phyloP scores from a whole-genome alignment of 2,888 invertebrate species.

The Leptarthrus brevirostris region DNA sequence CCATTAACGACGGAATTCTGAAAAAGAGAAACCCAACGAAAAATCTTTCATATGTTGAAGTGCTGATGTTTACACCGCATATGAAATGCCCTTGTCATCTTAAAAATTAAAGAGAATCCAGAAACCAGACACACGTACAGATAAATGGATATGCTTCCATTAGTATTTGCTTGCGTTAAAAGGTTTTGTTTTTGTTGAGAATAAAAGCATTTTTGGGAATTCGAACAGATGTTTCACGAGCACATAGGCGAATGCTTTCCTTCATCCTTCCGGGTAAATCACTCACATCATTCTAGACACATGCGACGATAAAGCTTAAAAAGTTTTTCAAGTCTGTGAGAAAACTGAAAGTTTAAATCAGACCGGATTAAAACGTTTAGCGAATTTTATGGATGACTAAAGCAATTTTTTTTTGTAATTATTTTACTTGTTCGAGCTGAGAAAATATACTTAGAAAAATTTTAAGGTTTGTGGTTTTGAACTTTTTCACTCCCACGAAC shows the following conservation, averaged over 20 bases:
- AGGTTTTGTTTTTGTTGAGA: constrained; percentile 51
- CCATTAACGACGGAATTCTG: too few species aligned
- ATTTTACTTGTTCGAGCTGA: not conserved
- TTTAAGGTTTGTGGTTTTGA: too few species aligned
- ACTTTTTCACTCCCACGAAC: too few species aligned
- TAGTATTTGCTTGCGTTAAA: constrained; percentile 41
- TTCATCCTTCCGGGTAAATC: not conserved
- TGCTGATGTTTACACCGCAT: not conserved
- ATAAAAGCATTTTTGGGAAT: constrained; percentile 54
- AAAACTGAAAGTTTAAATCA: constrained; percentile 49
- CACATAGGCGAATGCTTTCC: constrained; percentile 2
- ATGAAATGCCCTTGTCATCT: constrained; percentile 6
- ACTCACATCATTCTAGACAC: not conserved
- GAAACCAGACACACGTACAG: constrained; percentile 10
- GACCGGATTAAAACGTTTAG: constrained; percentile 56
- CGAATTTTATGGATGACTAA: constrained; percentile 49
- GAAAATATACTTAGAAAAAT: too few species aligned
- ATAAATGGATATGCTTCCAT: constrained; percentile 38
- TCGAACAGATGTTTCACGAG: constrained; percentile 48
- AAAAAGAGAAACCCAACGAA: too few species aligned
- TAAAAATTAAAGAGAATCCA: constrained; percentile 28
- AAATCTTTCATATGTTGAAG: not conserved
- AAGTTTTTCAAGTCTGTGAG: constrained; percentile 31
- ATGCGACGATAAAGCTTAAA: constrained; percentile 47
- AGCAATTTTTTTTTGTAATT: constrained; percentile 47